A percentile compares a stretch with the other conserved stretches of the same genome.
Conservation (phyloP, 2,113 vertebrate species). For the Fregata magnificens region DNA sequence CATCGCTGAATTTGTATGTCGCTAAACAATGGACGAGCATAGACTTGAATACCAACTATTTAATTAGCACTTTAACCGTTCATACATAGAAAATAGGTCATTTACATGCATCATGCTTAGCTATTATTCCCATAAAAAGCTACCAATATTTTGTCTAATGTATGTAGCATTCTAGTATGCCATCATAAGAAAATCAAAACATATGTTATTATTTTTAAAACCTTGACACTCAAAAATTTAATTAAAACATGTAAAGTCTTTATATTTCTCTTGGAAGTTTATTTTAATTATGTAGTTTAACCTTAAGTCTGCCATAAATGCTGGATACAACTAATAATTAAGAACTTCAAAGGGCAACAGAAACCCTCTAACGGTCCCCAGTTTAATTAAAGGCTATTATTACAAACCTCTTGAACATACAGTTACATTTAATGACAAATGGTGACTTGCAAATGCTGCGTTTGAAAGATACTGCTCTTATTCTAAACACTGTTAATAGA, state of each 20-base stretch:
- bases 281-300: constrained; percentile 73
- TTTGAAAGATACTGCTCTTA: constrained; percentile 57
- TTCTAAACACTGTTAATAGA: constrained; percentile 59
- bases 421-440: constrained; percentile 70
- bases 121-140: constrained; percentile 81
- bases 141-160: constrained; percentile 71
- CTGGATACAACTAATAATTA: constrained; percentile 70
- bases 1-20: constrained; percentile 73
- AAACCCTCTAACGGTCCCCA: constrained; percentile 61
- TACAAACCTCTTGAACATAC: constrained; percentile 64
- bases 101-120: constrained; percentile 88
- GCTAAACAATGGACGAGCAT: constrained; percentile 78
- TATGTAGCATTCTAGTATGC: constrained; percentile 54
- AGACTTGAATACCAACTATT: constrained; percentile 85
- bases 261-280: constrained; percentile 60
- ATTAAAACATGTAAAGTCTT: constrained; percentile 62
- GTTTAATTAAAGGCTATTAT: constrained; percentile 76
- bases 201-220: constrained; percentile 57
- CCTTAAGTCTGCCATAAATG: constrained; percentile 67
- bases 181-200: constrained; percentile 57
- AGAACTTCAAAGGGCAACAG: constrained; percentile 69
- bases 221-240: constrained; percentile 58
- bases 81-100: constrained; percentile 83
- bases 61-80: constrained; percentile 83
- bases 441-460: constrained; percentile 55